Evolutionary conservation across 2,113 vertebrate species (phyloP).

Genomic region (Alethe castanea): DNA sequence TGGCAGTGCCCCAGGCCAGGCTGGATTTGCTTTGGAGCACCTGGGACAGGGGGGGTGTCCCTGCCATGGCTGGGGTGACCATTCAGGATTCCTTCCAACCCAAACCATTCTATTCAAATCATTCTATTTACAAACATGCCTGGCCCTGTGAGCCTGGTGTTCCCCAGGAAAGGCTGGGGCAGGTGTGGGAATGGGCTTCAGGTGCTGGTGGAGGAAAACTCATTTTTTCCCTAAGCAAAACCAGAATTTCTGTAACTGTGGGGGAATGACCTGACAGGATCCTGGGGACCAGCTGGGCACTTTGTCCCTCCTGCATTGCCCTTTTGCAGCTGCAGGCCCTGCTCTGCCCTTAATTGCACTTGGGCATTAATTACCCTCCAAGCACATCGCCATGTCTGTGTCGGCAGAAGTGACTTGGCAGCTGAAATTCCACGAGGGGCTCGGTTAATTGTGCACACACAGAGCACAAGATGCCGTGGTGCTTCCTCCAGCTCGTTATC

Average conservation of each 20-base stretch:
- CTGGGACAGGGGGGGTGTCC: neutral
- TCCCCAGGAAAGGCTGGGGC: accelerated
- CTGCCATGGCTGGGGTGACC: neutral
- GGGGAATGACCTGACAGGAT: accelerated
- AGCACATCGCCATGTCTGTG: neutral
- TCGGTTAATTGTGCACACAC: neutral
- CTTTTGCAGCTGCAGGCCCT: neutral
- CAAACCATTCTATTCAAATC: too few species aligned
- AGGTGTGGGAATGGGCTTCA: neutral
- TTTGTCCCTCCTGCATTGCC: neutral
- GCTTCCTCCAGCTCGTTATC: neutral
- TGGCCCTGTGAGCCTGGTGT: accelerated
- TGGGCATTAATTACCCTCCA: neutral
- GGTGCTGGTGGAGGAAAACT: neutral
- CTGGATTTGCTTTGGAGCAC: neutral
- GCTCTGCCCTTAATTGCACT: neutral
- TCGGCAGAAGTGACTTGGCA: neutral
- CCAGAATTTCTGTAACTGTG: neutral
- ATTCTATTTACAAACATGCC: neutral
- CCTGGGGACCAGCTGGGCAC: neutral
- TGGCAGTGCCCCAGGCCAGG: neutral
- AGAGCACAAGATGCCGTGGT: accelerated
- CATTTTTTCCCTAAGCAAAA: neutral
- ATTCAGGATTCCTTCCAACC: neutral
- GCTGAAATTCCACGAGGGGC: neutral